Evolutionary conservation across 2,797 vertebrate species (phyloP), one percentile per base, ranked within the genome.

Genomic region (Fistularia tabacaria): DNA sequence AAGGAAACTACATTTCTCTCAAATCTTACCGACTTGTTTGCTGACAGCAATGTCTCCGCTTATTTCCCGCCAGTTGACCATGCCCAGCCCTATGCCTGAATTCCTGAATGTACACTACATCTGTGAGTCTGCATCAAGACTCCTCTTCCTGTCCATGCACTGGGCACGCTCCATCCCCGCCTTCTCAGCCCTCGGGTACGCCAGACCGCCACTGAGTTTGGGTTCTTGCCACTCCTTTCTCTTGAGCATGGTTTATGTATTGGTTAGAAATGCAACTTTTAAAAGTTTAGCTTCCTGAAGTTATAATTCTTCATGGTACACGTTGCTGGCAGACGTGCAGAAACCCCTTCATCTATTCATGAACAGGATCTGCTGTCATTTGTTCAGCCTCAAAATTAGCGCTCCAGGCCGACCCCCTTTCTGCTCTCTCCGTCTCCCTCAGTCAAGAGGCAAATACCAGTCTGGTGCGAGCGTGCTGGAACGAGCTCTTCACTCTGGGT

Each of bases 31-130:
- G 11, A 42, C 15, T 5, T 10, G 9, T 52, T 15, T 41, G 10
- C 38, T 41, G 7, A 41, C 38, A 2, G 47, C 13, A 46, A 12
- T 55, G 42, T 38, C 47, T 13, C 12, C 5, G 36, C 46, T n/a
- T 14, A 25, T 14, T 9, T 38, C 12, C 14, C 69, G 68, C 14
- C 9, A 87, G 87, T 73, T 89, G 66, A 87, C 78, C 46, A 83
- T 88, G 97, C 97, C 97, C 63, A 98, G 93, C 69, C 97, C 97
- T 2, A 97, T 98, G 93, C 97, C 97, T 0, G 97, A 99, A 77
- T 99, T 95, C 85, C 92, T 99, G 77, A 99, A 99, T 43, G 95
- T 99, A 37, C 97, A 99, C 83, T 99, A 98, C 87, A 99, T 99
- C 86, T 99, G 97, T 48, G 97, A 99, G 85, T 99, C 97, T 7